These are phyloP conservation scores for Thinocorus orbignyianus DNA, from an alignment of 2,113 vertebrate species.

Conservation along the genomic window DNA sequence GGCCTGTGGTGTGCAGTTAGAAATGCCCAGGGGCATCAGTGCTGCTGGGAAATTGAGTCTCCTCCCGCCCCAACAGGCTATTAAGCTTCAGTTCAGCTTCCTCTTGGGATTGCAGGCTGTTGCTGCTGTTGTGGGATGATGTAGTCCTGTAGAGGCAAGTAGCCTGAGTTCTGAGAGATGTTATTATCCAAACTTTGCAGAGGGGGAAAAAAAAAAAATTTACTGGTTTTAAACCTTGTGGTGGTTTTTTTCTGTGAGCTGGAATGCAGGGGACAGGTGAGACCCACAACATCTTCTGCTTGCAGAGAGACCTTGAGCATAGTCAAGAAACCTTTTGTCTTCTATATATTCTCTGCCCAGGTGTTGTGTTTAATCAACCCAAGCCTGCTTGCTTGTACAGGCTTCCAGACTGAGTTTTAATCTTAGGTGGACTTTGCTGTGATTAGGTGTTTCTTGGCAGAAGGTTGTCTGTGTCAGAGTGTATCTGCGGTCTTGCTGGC, in stretches of 20 bases:
- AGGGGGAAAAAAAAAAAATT: too few species aligned
- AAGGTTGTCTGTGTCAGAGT: accelerated
- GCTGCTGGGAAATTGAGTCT: neutral
- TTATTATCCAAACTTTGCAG: neutral
- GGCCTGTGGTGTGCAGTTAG: neutral
- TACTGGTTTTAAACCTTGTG: neutral
- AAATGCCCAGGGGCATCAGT: accelerated
- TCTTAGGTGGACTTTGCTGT: neutral
- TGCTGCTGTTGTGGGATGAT: neutral
- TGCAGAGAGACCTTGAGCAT: neutral
- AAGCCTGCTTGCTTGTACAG: neutral
- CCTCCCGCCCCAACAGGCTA: neutral
- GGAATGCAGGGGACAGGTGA: accelerated
- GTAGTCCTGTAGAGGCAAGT: neutral
- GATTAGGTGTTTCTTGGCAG: neutral
- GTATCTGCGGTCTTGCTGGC: neutral
- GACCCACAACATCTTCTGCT: accelerated
- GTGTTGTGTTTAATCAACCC: neutral
- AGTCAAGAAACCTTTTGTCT: neutral
- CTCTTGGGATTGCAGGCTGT: neutral
- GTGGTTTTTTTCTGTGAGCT: neutral
- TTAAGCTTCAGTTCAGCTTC: neutral
- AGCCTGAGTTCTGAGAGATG: neutral
- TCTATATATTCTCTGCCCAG: neutral
- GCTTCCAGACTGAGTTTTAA: conserved; percentile 4